phyloP scores from a whole-genome alignment of 2,797 vertebrate species.

The Phylloscopus collybita region DNA sequence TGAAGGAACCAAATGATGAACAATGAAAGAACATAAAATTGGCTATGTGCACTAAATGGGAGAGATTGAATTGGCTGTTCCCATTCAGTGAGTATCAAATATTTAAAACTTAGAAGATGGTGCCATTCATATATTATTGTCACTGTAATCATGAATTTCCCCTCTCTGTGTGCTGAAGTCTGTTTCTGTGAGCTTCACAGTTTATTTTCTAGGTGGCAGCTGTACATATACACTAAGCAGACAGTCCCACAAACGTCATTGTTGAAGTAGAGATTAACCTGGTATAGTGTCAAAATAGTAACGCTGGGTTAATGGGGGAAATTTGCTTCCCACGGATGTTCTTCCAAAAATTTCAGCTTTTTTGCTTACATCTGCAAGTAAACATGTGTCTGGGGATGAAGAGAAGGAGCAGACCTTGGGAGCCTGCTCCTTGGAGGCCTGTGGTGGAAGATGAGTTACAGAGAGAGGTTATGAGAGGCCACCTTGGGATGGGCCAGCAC shows the following conservation, averaged over 20 bases:
- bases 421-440: neutral
- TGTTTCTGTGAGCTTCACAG: neutral
- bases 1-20: neutral
- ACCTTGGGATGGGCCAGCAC: neutral
- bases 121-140: neutral
- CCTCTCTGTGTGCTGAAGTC: neutral
- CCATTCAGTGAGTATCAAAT: neutral
- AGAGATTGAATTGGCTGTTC: neutral
- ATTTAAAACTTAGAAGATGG: neutral
- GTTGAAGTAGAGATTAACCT: slow-evolving; percentile 59
- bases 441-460: neutral
- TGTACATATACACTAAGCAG: slow-evolving; percentile 58
- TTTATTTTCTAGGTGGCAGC: slow-evolving; percentile 42
- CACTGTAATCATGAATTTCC: neutral
- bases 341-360: slow-evolving; percentile 40
- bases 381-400: slow-evolving; percentile 55
- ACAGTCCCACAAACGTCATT: neutral
- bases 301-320: slow-evolving; percentile 14
- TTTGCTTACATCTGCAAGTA: slow-evolving; percentile 67
- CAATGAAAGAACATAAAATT: neutral
- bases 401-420: slow-evolving; percentile 57
- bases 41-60: neutral
- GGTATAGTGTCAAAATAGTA: slow-evolving; percentile 46
- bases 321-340: slow-evolving; percentile 45
- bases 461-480: neutral